Conservation (phyloP, 2,113 vertebrate species). For the Barbus barbus region DNA sequence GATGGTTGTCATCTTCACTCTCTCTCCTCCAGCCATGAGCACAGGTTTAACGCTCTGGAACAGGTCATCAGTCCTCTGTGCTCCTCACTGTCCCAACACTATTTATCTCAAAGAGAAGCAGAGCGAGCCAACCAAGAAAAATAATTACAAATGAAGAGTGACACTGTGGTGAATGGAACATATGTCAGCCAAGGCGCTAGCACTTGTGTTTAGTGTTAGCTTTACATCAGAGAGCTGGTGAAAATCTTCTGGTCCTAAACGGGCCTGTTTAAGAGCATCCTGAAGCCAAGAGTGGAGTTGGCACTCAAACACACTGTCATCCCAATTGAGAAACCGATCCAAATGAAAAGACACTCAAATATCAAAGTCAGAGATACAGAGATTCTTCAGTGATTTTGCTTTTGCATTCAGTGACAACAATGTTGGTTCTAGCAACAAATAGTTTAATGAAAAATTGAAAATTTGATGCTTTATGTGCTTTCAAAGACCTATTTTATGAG, state of each 20-base stretch:
- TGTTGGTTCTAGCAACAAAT: neutral
- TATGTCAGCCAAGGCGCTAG: constrained; percentile 82
- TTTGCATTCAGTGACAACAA: constrained; percentile 63
- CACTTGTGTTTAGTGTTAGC: constrained; percentile 62
- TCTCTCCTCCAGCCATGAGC: constrained; percentile 81
- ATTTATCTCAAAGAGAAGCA: constrained; percentile 83
- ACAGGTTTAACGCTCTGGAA: constrained; percentile 84
- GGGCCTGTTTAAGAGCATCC: constrained; percentile 94
- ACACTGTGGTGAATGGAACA: constrained; percentile 91
- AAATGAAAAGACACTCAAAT: constrained; percentile 82
- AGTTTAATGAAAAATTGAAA: neutral
- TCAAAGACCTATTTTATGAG: neutral
- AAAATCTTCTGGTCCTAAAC: constrained; percentile 92
- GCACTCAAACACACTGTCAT: constrained; percentile 82
- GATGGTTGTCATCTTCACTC: constrained; percentile 80
- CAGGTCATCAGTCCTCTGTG: constrained; percentile 85
- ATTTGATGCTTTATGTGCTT: neutral
- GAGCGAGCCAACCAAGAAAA: constrained; percentile 79
- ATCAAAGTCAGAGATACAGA: neutral
- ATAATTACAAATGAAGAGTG: constrained; percentile 96
- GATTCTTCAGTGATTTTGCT: neutral
- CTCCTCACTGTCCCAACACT: constrained; percentile 78
- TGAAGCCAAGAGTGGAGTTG: constrained; percentile 69
- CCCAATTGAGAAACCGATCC: constrained; percentile 81
- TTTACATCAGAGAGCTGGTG: constrained; percentile 78